Evolutionary conservation across 2,797 vertebrate species (phyloP), one percentile per base, ranked within the genome.

Genomic region (Lagodon rhomboides): DNA sequence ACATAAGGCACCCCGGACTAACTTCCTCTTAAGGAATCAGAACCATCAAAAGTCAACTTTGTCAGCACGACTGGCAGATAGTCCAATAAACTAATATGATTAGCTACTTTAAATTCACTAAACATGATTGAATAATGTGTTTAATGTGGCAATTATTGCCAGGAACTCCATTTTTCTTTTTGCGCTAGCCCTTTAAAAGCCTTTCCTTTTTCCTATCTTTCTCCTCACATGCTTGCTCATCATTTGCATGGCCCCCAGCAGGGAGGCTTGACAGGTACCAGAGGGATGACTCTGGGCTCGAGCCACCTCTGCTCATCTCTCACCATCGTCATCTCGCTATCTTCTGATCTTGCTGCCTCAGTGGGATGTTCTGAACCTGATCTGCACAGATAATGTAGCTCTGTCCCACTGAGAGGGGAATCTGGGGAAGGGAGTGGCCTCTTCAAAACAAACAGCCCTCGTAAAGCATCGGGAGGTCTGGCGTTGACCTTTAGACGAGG

Each of bases 331-430:
- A 43, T 78, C 78, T 82, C 77, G 43, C 78, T 62, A 38, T 69
- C 68, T 58, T 90, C 80, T 77, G 73, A 86, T 85, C 80, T 74
- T 79, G 85, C 91, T 89, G 85, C 22, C 84, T 83, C 89, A 85
- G 85, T 80, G 74, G 56, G 86, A 87, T 82, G 72, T 86, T 82
- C 73, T 25, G 80, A 94, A 94, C 85, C 72, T 50, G 91, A 94
- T 93, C 91, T 73, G 77, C 60, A 20, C 83, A 75, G 75, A 88
- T 88, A 88, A 62, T 70, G 66, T 86, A 20, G 60, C 88, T 69
- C 71, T 49, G n/a, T 84, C 82, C 76, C 66, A 59, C 83, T 74
- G 83, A 58, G 80, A 82, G 56, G 18, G 64, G 78, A 79, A 87
- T 86, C 73, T 54, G 58, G 25, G 50, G 34, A 22, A 47, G 65